phyloP scores from a whole-genome alignment of 2,797 vertebrate genomes.

The Siniperca undulata region DNA sequence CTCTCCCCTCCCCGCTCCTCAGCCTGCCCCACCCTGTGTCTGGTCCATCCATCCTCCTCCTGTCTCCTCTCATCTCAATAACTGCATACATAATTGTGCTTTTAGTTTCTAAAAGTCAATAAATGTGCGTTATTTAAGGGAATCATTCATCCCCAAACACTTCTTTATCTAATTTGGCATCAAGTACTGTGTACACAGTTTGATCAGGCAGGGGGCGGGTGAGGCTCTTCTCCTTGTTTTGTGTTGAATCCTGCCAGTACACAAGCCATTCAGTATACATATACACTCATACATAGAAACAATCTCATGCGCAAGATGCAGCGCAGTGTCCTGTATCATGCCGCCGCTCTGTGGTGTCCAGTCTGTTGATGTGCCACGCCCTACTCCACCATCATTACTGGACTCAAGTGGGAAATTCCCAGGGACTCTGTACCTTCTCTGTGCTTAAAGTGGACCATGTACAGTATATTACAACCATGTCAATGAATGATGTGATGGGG shows the following conservation, averaged over 20 bases:
- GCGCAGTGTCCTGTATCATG: constrained; percentile 33
- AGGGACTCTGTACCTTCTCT: constrained; percentile 18
- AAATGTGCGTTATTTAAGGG: constrained; percentile 6
- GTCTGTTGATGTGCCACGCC: constrained; percentile 76
- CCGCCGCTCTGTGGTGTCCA: constrained; percentile 29
- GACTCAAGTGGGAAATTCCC: constrained; percentile 12
- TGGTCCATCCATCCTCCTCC: constrained; percentile 58
- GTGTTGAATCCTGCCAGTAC: neutral
- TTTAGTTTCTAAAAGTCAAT: neutral
- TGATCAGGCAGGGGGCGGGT: neutral
- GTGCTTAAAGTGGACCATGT: constrained; percentile 16
- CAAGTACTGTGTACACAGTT: neutral
- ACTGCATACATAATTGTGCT: constrained; percentile 3
- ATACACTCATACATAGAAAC: neutral
- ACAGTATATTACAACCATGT: neutral
- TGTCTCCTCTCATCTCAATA: constrained; percentile 11
- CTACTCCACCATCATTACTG: constrained; percentile 44
- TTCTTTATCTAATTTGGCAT: neutral
- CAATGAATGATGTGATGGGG: constrained; percentile 8
- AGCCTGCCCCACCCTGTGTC: constrained; percentile 67
- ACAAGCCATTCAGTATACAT: neutral
- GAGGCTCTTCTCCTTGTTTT: neutral
- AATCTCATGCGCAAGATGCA: constrained; percentile 27
- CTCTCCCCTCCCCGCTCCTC: constrained; percentile 22
- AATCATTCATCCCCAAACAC: neutral